phyloP scores from a whole-genome alignment of 2,797 vertebrate species.

The Chelon auratus region DNA sequence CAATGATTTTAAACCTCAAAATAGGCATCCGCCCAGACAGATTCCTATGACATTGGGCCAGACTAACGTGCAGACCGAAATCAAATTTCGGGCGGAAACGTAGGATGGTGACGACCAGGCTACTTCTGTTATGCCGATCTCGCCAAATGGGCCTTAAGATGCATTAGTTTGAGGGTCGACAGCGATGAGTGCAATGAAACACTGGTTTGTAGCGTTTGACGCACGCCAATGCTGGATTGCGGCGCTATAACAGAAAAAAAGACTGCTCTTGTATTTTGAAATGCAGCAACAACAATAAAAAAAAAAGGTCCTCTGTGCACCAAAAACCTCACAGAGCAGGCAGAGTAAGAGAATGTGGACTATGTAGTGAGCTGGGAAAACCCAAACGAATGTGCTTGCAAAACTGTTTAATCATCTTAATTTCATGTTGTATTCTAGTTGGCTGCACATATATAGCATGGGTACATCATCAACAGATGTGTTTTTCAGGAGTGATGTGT shows the following conservation, averaged over 20 bases:
- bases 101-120: too few relatives aligned
- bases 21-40: too few relatives aligned
- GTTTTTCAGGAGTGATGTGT: background rate
- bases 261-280: background rate
- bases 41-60: too few relatives aligned
- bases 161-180: background rate
- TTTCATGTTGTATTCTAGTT: constrained; percentile 1
- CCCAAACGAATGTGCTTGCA: background rate
- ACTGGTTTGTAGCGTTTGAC: background rate
- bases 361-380: background rate
- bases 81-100: too few relatives aligned
- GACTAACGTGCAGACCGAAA: too few relatives aligned
- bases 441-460: background rate
- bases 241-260: background rate
- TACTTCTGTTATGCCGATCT: background rate
- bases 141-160: background rate
- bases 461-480: background rate
- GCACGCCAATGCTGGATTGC: background rate
- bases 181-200: background rate
- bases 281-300: constrained; percentile 1
- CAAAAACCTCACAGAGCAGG: background rate
- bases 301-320: background rate
- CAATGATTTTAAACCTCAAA: too few relatives aligned
- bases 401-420: background rate
- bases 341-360: background rate